Base-by-base conservation (phyloP, 2,888 invertebrate genomes). In the Bombylius major region DNA sequence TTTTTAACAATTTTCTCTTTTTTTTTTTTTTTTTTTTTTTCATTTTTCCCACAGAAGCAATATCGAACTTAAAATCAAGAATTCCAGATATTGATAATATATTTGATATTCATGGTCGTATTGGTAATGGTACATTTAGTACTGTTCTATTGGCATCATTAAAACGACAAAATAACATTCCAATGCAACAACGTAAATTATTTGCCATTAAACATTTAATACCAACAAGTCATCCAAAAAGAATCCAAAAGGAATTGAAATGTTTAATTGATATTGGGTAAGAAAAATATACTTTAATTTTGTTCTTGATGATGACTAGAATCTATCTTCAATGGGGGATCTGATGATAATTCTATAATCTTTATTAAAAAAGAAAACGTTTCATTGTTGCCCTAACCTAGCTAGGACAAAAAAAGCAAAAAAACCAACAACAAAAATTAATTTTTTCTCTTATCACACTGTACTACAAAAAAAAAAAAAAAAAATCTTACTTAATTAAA, bases 161-260 rank as follows among this genome's bases (percentile, higher is more conserved):
- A 54, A 71, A 56, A 48, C n/a, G 51, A 33, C 33, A 81, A 80
- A 68, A 50, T 57, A 63, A 61, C 73, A 64, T 78, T 58, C 69
- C 77, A 2, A 70, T 74, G 2, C 61, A 70, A 7, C 68, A 75
- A 54, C 78, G 79, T 51, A 77, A 81, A 61, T 78, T 81, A 71
- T 90, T 84, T 75, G 93, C 93, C 4, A 79, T 93, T 56, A 93
- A 93, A 69, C 88, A 91, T 75, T 79, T 93, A 51, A 84, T 91
- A 62, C 92, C 92, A 5, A 92, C 91, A 4, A 86, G 87, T 60
- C 89, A 89, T 70, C 91, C 91, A 0, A 81, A 82, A 50, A 78
- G 91, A 59, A 84, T 92, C 54, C 84, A 86, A 67, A 85, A 84
- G 65, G 93, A 93, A 75, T 74, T 93, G 54, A 78, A 82, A 61